Evolutionary conservation across 1,140 invertebrate species (phyloP).

Genomic region (Drosophila triauraria): DNA sequence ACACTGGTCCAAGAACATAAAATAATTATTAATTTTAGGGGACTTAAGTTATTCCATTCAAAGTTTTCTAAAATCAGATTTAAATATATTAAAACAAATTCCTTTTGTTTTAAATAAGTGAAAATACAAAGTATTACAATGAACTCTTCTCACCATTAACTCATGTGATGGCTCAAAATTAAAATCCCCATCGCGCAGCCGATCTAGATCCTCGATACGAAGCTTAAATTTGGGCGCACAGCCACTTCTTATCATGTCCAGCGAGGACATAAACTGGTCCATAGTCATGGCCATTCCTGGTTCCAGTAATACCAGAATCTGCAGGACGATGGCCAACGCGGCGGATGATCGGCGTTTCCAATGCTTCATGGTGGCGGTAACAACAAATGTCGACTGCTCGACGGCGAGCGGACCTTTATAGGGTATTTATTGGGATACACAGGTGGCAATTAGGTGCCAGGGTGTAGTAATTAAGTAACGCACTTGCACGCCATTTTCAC

Average conservation of each 20-base stretch:
- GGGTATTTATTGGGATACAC: neutral
- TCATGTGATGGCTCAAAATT: conserved; percentile 52
- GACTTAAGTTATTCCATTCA: too few species aligned
- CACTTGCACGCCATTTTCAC: conserved; percentile 25
- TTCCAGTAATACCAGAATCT: conserved; percentile 7
- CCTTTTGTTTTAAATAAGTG: too few species aligned
- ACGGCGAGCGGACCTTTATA: conserved; percentile 35
- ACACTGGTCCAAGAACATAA: conserved; percentile 48
- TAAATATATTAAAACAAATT: neutral
- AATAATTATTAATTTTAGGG: too few species aligned
- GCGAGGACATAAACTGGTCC: conserved; percentile 74
- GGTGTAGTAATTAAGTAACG: conserved; percentile 37
- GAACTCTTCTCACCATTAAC: conserved; percentile 41
- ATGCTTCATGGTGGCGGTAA: conserved; percentile 26
- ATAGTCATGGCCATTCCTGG: conserved; percentile 56
- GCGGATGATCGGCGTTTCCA: conserved; percentile 11
- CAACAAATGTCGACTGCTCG: conserved; percentile 4
- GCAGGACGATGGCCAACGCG: conserved; percentile 29
- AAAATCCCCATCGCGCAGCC: conserved; percentile 67
- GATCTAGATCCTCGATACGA: conserved; percentile 52
- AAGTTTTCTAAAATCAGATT: too few species aligned
- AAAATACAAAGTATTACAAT: neutral
- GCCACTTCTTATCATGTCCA: conserved; percentile 78
- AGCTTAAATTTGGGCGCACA: conserved; percentile 74
- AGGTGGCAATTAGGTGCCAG: conserved; percentile 39